Conservation (phyloP, 2,888 invertebrate species). For the Ommatoiulus sabulosus region DNA sequence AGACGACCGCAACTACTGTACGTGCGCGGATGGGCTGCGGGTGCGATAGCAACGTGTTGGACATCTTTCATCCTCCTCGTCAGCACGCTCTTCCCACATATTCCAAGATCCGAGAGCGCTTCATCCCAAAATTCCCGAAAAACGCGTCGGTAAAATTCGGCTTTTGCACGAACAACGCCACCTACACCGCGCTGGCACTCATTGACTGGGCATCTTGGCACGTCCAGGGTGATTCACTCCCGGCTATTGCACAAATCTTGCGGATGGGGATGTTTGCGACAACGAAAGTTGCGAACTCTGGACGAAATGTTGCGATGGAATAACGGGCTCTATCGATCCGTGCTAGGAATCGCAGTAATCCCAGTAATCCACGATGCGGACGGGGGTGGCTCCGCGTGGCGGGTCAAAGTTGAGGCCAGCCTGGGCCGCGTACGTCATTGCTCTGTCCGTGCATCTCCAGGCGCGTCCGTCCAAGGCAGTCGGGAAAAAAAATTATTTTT, state of each 20-base stretch:
- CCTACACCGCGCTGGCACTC: neutral
- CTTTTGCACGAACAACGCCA: neutral
- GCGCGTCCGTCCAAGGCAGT: neutral
- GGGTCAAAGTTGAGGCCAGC: neutral
- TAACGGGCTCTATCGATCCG: neutral
- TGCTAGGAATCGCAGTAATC: neutral
- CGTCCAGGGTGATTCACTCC: neutral
- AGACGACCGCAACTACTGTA: neutral
- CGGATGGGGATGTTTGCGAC: neutral
- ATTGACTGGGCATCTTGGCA: neutral
- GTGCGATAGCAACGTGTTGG: neutral
- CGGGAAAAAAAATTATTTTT: neutral
- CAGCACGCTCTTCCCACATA: conserved; percentile 14
- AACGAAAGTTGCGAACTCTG: too few relatives aligned
- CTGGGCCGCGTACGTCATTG: neutral
- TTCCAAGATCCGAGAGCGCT: neutral
- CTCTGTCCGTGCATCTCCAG: neutral
- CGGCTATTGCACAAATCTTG: neutral
- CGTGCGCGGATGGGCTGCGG: neutral
- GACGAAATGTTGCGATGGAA: neutral
- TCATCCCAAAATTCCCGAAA: neutral
- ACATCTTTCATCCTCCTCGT: neutral
- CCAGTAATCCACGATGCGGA: neutral
- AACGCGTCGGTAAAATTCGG: neutral
- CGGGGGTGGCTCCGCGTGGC: neutral